phyloP scores from a whole-genome alignment of 2,888 invertebrate genomes.

The Phortica okadai region DNA sequence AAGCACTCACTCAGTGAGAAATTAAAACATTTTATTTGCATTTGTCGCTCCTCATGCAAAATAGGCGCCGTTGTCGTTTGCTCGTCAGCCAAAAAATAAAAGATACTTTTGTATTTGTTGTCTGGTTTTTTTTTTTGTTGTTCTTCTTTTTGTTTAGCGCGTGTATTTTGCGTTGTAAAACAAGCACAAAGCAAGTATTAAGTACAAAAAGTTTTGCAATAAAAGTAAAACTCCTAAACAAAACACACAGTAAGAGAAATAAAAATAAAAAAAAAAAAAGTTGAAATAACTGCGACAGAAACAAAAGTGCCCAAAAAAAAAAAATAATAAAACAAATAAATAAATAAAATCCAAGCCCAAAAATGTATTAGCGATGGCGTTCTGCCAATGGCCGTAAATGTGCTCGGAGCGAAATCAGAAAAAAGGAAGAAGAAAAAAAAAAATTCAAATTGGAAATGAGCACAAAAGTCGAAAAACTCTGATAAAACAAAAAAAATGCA shows the following conservation, averaged over 20 bases:
- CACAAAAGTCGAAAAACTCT: conserved; percentile 4
- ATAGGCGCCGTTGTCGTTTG: not conserved
- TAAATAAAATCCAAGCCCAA: not conserved
- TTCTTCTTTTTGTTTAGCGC: not conserved
- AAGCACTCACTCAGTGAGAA: not conserved
- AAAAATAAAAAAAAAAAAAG: not conserved
- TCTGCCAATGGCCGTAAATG: conserved; percentile 7
- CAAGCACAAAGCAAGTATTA: conserved; percentile 25
- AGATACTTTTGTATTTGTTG: not conserved
- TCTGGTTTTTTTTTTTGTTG: not conserved
- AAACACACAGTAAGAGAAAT: not conserved
- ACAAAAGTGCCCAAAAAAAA: conserved; percentile 4
- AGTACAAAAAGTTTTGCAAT: conserved; percentile 17
- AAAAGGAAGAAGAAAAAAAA: not conserved
- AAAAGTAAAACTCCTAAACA: conserved; percentile 18
- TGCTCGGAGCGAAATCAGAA: not conserved
- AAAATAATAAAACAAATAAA: not conserved
- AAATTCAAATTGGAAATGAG: not conserved
- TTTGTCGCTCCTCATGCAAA: conserved; percentile 6
- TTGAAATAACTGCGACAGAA: conserved; percentile 7
- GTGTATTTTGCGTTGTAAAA: not conserved
- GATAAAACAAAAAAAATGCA: not conserved
- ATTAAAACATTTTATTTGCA: conserved; percentile 6
- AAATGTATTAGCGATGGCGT: not conserved
- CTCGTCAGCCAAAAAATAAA: not conserved